phyloP scores from a whole-genome alignment of 2,113 vertebrate species.

The Leptosomus discolor region DNA sequence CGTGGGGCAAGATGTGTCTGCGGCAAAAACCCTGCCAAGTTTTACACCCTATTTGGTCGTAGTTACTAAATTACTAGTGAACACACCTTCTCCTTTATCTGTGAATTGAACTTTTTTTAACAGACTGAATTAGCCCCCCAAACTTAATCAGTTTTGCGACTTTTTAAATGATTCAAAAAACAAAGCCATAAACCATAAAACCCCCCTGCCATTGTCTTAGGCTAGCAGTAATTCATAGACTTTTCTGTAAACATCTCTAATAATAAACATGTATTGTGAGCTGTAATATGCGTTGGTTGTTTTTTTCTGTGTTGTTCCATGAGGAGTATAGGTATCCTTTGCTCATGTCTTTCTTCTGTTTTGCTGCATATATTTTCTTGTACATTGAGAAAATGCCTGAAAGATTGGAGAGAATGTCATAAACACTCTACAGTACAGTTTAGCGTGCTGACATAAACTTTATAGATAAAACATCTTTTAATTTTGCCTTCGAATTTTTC shows the following conservation, averaged over 20 bases:
- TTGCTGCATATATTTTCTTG: background rate
- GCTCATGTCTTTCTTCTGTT: background rate
- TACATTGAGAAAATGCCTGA: background rate
- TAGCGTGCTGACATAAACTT: background rate
- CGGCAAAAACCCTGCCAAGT: slow-evolving; percentile 86
- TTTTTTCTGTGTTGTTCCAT: background rate
- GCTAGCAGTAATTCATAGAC: slow-evolving; percentile 59
- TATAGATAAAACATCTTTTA: background rate
- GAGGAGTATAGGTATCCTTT: background rate
- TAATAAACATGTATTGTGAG: slow-evolving; percentile 77
- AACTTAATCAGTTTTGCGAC: slow-evolving; percentile 63
- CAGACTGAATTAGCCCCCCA: slow-evolving; percentile 45
- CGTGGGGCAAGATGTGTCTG: slow-evolving; percentile 85
- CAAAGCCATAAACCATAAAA: slow-evolving; percentile 37
- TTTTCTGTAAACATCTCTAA: slow-evolving; percentile 75
- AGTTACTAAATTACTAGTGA: slow-evolving; percentile 82
- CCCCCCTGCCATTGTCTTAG: slow-evolving; percentile 45
- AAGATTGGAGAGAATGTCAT: background rate
- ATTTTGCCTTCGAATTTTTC: background rate
- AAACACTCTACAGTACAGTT: background rate
- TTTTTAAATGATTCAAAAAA: slow-evolving; percentile 68
- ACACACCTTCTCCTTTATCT: slow-evolving; percentile 28
- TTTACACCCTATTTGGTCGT: slow-evolving; percentile 95
- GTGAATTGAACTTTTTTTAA: slow-evolving; percentile 42
- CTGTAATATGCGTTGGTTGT: background rate